These are phyloP conservation scores for Jaculus jaculus DNA, from an alignment of 2,113 vertebrate genomes.

Conservation along the genomic window DNA sequence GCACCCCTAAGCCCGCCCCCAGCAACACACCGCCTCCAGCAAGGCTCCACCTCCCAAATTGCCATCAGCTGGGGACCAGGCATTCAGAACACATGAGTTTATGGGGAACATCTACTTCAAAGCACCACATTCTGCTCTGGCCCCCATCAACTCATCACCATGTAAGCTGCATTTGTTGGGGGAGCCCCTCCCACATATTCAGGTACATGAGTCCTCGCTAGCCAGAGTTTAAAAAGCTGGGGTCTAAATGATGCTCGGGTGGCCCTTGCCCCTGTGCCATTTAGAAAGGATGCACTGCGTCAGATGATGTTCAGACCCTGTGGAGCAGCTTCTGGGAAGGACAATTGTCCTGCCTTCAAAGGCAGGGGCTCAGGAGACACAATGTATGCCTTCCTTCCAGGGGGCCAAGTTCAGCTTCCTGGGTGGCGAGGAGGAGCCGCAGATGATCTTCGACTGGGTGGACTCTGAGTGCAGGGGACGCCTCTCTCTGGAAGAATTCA, in stretches of 20 bases:
- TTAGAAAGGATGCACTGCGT: neutral
- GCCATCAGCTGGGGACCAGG: too few species aligned
- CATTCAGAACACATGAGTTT: too few species aligned
- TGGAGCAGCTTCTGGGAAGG: neutral
- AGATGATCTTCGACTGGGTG: conserved; percentile 84
- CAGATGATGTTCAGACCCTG: neutral
- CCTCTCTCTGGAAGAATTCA: conserved; percentile 81
- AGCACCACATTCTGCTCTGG: too few species aligned
- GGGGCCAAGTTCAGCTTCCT: conserved; percentile 75
- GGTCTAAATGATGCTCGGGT: neutral
- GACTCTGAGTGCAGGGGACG: conserved; percentile 74
- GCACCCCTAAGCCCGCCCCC: too few species aligned
- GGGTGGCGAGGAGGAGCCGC: conserved; percentile 75
- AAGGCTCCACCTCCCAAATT: too few species aligned
- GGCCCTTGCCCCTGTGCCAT: neutral
- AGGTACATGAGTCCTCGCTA: neutral
- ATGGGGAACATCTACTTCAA: too few species aligned
- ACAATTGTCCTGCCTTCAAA: neutral
- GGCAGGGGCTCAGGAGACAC: neutral
- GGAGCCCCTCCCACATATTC: neutral
- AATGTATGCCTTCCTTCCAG: conserved; percentile 72
- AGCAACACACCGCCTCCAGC: too few species aligned
- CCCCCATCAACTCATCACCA: too few species aligned
- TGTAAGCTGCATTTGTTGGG: too few species aligned
- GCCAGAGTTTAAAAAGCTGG: neutral